Base-by-base conservation (phyloP, 2,888 invertebrate species). In the Drosophila anceps region DNA sequence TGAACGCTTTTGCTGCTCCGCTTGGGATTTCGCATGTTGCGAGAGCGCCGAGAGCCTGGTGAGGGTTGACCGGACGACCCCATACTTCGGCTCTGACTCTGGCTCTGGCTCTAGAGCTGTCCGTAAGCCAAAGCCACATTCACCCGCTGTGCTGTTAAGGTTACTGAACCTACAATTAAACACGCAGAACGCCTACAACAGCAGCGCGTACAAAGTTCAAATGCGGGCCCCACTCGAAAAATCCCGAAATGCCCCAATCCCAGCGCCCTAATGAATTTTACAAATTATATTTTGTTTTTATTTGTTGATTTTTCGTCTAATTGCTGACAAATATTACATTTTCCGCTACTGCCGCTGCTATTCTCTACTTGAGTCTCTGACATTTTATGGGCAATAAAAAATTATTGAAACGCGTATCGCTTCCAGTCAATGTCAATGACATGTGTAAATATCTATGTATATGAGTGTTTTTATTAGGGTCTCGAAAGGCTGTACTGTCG, bases 151-250 rank as follows among this genome's bases (percentile, higher is more conserved):
- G 69, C 69, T 64, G 55, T 67, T 77, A 85, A 90, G 90, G 90
- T 90, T 87, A 91, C 76, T 91, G 90, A 90, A 90, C 90, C 83
- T 90, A 75, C 89, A 90, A 91, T 91, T 91, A 91, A 90, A 76
- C 44, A 44, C 66, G 41, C 67, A 48, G 64, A 64, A 75, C 81
- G 73, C 78, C 84, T 58, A 69, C 81, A 48, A 67, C 72, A 70
- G 61, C 55, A 53, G 62, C 33, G 43, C 64, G 51, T 18, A 63
- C 50, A 55, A 63, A 64, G 44, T 61, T 39, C 57, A 67, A 68
- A 79, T 86, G 79, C 87, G 74, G 79, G 85, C 53, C n/a, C 29
- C 46, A 33, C 20, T 29, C 60, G n/a, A 8, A 54, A 58, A 58
- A 46, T 35, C 48, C 31, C 53, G 13, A 44, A 35, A 43, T 24